Evolutionary conservation across 2,797 vertebrate species (phyloP), one percentile per base, ranked within the genome.

Genomic region (Spheniscus humboldti): DNA sequence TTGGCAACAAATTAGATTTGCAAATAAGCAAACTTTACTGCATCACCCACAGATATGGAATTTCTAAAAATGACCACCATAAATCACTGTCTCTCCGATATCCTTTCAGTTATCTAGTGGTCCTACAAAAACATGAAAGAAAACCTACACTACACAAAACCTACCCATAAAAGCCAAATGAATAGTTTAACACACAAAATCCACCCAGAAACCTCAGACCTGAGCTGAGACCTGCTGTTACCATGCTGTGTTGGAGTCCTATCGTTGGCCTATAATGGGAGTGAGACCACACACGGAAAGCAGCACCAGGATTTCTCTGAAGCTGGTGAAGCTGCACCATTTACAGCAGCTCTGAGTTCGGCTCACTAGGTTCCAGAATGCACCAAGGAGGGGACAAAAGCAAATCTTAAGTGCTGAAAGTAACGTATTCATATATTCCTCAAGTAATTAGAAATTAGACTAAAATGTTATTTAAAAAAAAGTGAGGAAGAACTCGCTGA

Each of bases 1-100:
- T 88, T 82, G 80, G 69, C 56, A 92, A 96, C 94, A 96, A 95
- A 92, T 33, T 76, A 64, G n/a, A 96, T 96, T 89, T 96, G 73
- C 82, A 93, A 95, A 95, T 83, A 93, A 94, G 66, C 25, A 52
- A 78, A 57, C 30, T 66, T 84, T 72, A 60, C 37, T 48, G 43
- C 53, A 60, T 76, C 67, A 80, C 35, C 15, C 10, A 53, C 14
- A 74, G 92, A 93, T 13, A 18, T 53, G 77, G 78, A 52, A 88
- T 94, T 83, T 67, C 57, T 87, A 91, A 80, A 79, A 86, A 68
- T 66, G 53, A 86, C 52, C 73, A 60, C 90, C 59, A 67, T 71
- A 91, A 62, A 84, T 72, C 56, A 39, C 57, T 11, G 11, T 47
- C 31, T 63, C 55, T 72, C 81, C 50, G 79, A 76, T 76, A 77